Percentiles rank a stretch among this genome's conserved stretches.
Conservation (phyloP, 2,113 vertebrate species). For the Protobothrops mucrosquamatus region DNA sequence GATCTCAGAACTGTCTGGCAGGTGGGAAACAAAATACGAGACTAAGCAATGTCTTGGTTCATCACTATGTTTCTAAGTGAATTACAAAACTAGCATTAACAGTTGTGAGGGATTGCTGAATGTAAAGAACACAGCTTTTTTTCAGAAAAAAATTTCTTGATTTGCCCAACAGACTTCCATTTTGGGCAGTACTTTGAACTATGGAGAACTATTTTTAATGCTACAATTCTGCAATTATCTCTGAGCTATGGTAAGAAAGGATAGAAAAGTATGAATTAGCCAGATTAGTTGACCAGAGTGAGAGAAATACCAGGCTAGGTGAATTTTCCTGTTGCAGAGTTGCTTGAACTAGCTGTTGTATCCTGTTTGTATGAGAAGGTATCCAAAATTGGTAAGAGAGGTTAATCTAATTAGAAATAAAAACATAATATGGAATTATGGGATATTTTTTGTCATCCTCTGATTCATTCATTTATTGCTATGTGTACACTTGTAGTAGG, state of each 20-base stretch:
- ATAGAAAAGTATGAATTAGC: not conserved
- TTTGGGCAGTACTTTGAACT: not conserved
- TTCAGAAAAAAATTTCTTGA: not conserved
- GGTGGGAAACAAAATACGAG: not conserved
- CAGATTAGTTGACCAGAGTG: not conserved
- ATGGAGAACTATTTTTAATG: not conserved
- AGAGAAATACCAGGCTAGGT: not conserved
- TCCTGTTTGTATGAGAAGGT: not conserved
- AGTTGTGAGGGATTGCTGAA: not conserved
- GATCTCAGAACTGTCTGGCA: not conserved
- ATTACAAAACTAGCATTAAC: not conserved
- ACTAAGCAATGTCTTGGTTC: not conserved
- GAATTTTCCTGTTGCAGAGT: not conserved
- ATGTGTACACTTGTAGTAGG: not conserved
- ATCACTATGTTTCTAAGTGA: not conserved
- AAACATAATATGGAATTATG: not conserved
- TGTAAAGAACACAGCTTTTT: not conserved
- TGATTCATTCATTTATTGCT: not conserved
- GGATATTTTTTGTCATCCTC: not conserved
- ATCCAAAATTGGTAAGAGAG: not conserved
- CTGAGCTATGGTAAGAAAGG: not conserved
- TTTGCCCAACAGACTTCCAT: not conserved
- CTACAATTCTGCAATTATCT: not conserved
- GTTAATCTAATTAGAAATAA: not conserved
- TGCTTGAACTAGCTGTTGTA: not conserved